Percentiles rank a stretch among this genome's conserved stretches.
Evolutionary conservation across 30 jellyfish, hydroid and myxozoan species (phyloP).

Genomic region (Aurelia coerulea): DNA sequence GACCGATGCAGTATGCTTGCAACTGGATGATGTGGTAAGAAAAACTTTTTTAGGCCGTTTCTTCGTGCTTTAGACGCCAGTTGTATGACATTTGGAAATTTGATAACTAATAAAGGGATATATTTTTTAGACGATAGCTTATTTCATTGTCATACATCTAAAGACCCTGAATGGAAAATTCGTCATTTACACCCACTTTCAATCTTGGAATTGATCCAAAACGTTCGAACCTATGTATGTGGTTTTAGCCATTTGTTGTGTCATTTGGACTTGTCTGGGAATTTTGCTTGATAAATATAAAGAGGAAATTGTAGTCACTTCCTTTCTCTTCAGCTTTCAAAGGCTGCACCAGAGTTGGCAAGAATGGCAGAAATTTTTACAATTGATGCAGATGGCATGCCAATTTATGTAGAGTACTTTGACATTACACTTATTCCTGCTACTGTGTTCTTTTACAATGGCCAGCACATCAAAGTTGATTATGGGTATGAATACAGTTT

Average conservation of each 20-base stretch:
- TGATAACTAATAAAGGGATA: no score
- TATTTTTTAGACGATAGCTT: no score
- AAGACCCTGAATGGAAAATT: no score
- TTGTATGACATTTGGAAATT: no score
- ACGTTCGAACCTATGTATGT: no score
- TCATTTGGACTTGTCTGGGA: no score
- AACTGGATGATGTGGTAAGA: slow-evolving; percentile 87
- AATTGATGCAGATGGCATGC: slow-evolving; percentile 87
- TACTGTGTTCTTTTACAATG: slow-evolving; percentile 94
- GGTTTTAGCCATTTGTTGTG: no score
- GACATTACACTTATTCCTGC: slow-evolving; percentile 95
- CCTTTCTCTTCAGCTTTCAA: slow-evolving; percentile 64
- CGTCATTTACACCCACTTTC: no score
- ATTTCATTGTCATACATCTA: no score
- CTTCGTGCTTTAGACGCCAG: no score
- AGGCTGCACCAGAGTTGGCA: slow-evolving; percentile 74
- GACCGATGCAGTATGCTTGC: slow-evolving; percentile 82
- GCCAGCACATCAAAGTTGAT: slow-evolving; percentile 98
- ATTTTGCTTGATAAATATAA: no score
- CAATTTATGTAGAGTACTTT: slow-evolving; percentile 87
- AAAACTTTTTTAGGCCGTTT: neutral
- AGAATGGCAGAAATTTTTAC: slow-evolving; percentile 91
- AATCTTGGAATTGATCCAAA: no score
- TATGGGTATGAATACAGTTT: slow-evolving; percentile 70
- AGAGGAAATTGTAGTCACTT: neutral